Conservation (phyloP, 2,797 vertebrate genomes). For the Chaunax sp. region DNA sequence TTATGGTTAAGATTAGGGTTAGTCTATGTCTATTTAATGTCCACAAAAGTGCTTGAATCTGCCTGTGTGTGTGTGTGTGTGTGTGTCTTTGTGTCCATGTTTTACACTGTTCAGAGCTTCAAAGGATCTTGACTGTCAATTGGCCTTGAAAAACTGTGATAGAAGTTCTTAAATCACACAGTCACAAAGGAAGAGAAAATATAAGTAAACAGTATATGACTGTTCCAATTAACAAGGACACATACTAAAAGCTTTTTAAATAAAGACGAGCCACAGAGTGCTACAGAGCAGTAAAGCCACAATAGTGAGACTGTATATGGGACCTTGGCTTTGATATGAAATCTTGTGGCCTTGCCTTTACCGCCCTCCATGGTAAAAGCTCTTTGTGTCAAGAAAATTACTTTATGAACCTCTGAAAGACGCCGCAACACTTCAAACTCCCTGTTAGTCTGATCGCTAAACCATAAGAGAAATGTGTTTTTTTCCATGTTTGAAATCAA, state of each 20-base stretch:
- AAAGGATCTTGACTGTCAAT: conserved; percentile 24
- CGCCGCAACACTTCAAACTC: conserved; percentile 67
- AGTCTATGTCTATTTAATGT: too few species aligned
- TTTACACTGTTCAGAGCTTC: conserved; percentile 19
- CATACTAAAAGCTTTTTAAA: conserved; percentile 75
- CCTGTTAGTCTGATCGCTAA: conserved; percentile 66
- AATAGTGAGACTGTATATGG: conserved; percentile 70
- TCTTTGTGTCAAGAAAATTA: conserved; percentile 83
- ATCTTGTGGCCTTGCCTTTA: conserved; percentile 76
- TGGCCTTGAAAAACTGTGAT: conserved; percentile 34
- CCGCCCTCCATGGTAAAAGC: conserved; percentile 80
- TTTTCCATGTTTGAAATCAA: conserved; percentile 13
- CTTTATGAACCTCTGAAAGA: conserved; percentile 83
- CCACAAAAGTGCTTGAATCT: background rate
- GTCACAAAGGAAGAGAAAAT: conserved; percentile 38
- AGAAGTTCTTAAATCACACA: conserved; percentile 38
- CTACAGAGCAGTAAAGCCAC: conserved; percentile 66
- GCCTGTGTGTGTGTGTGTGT: conserved; percentile 1
- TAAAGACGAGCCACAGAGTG: conserved; percentile 64
- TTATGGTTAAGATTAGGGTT: too few species aligned
- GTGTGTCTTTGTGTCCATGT: conserved; percentile 13
- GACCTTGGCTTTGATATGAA: conserved; percentile 82
- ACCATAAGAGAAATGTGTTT: conserved; percentile 55
- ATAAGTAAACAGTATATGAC: conserved; percentile 59
- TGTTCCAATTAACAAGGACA: conserved; percentile 76